Base-by-base conservation (phyloP, 2,797 vertebrate species). In the Microctenopoma stevenorrisi region DNA sequence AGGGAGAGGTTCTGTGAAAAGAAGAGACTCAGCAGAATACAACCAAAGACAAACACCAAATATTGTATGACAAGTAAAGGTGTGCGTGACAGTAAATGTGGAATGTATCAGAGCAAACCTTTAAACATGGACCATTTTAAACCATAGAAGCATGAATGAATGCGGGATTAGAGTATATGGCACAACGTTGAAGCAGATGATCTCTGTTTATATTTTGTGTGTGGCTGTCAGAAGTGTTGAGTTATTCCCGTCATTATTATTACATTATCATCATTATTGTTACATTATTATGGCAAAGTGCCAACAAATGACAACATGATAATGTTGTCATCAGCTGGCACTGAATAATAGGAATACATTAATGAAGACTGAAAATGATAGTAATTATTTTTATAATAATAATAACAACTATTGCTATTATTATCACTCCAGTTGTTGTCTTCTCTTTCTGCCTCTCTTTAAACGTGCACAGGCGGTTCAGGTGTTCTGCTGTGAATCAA, bases 1-100 rank as follows among this genome's bases (percentile, higher is more conserved):
- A 80, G 61, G 64, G 40, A 78, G 51, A 73, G 44, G 64, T 46
- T 55, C 64, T 71, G 48, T 66, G 74, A 48, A 68, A 72, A 51
- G n/a, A 18, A 48, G 38, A 59, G 54, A 57, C 18, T 37, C 42
- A 64, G 49, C 1, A 46, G 37, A 62, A 52, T 18, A 51, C 66
- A 46, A 47, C 5, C 1, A 60, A 10, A 49, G 25, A 42, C 26
- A 68, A 57, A 63, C 37, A 44, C 16, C 49, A 46, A 22, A 54
- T 8, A 14, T n/a, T 51, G 14, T 26, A 12, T 22, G 22, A 22
- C 18, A 18, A 22, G 22, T 22, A 22, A 22, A 22, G 1, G 22
- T 22, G 22, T 22, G 22, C 2, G n/a, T 28, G 5, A 44, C n/a
- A 52, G 15, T 44, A 56, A 33, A 28, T 64, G 22, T 7, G 15